Percentiles rank a stretch among this genome's conserved stretches.
phyloP scores from a whole-genome alignment of 2,888 invertebrate species.

The Oligia latruncula region DNA sequence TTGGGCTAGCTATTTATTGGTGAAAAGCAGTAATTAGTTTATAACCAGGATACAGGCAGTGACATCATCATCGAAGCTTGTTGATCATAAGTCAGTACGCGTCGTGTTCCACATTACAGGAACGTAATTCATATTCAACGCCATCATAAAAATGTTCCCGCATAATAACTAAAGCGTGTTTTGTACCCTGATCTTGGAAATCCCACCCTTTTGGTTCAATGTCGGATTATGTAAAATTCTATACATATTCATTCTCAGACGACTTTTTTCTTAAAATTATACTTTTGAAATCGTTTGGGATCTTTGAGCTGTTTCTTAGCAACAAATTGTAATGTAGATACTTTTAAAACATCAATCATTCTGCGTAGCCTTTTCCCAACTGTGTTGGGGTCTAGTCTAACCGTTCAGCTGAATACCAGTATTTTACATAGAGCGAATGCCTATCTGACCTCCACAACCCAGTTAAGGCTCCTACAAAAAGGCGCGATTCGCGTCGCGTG shows the following conservation, averaged over 20 bases:
- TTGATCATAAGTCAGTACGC: constrained; percentile 45
- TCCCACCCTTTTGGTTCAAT: constrained; percentile 38
- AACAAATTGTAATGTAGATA: neutral
- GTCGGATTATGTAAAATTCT: constrained; percentile 34
- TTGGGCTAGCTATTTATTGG: neutral
- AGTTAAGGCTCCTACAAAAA: too few relatives aligned
- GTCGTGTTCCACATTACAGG: constrained; percentile 36
- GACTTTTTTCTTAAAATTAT: constrained; percentile 24
- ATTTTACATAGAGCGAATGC: neutral
- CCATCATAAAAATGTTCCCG: constrained; percentile 41
- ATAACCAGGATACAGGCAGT: neutral
- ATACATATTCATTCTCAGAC: constrained; percentile 9
- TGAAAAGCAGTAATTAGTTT: neutral
- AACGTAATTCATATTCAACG: constrained; percentile 54
- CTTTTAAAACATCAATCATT: neutral
- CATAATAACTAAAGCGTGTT: constrained; percentile 42
- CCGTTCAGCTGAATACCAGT: too few relatives aligned
- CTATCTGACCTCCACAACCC: neutral
- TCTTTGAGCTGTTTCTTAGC: neutral
- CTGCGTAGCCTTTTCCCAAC: too few relatives aligned
- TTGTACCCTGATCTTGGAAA: constrained; percentile 45
- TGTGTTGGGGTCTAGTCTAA: neutral
- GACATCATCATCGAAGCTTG: constrained; percentile 28
- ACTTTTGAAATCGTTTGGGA: constrained; percentile 1
- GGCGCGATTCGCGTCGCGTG: too few relatives aligned